Evolutionary conservation across 1,140 invertebrate genomes (phyloP).

Genomic region (Maconellicoccus hirsutus): DNA sequence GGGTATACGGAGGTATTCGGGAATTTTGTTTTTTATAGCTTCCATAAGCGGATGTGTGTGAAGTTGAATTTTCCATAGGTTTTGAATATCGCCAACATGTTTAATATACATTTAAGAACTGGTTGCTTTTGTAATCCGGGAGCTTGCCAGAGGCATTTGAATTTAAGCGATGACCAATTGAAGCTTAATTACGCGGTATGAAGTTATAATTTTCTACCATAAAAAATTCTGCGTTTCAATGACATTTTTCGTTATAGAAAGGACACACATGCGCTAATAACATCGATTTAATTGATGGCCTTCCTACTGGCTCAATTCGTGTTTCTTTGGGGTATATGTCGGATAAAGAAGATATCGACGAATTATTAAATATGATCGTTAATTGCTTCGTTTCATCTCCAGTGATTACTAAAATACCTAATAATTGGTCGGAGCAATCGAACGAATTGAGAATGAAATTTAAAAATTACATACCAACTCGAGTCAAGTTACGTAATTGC

Average conservation of each 20-base stretch:
- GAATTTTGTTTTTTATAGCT: too few species aligned
- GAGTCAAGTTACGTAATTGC: too few species aligned
- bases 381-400: slow-evolving; percentile 47
- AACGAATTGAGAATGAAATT: slow-evolving; percentile 6
- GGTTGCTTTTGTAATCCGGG: slow-evolving; percentile 97
- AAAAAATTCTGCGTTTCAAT: background rate
- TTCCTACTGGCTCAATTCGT: slow-evolving; percentile 81
- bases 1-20: slow-evolving; percentile 80
- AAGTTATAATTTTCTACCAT: too few species aligned
- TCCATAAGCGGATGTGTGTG: too few species aligned
- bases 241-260: slow-evolving; percentile 40
- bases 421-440: slow-evolving; percentile 15
- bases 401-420: slow-evolving; percentile 25
- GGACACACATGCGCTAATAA: slow-evolving; percentile 90
- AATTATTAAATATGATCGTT: slow-evolving; percentile 58
- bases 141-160: slow-evolving; percentile 75
- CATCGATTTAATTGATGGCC: slow-evolving; percentile 74
- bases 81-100: slow-evolving; percentile 72
- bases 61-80: too few species aligned
- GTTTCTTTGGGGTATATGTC: slow-evolving; percentile 92
- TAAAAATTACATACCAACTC: background rate
- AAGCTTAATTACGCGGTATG: slow-evolving; percentile 60
- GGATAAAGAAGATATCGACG: slow-evolving; percentile 54
- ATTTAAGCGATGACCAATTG: slow-evolving; percentile 53
- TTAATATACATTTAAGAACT: slow-evolving; percentile 75